Base-by-base conservation (phyloP, 2,888 invertebrate genomes). In the Zaprionus obscuricornis region DNA sequence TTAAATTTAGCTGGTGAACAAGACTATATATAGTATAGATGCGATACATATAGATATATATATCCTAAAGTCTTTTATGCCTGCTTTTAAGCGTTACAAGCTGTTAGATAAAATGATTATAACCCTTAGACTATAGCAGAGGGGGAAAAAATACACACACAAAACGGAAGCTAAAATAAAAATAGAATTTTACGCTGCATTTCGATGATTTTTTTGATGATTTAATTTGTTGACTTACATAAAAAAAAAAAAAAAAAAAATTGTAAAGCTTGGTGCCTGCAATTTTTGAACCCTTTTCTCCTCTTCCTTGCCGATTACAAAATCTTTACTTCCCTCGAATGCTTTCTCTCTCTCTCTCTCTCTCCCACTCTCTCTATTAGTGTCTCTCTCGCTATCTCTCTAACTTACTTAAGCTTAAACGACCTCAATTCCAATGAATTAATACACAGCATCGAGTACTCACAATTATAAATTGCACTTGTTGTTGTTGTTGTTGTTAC, bases 401-500 rank as follows among this genome's bases (percentile, higher is more conserved):
- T 13, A n/a, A 24, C n/a, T 13, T 6, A 16, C 16, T 31, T 43
- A 24, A 24, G 14, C 5, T 17, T 24, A 22, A 42, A 7, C 74
- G 73, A 77, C 78, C 78, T 60, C 56, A 74, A 68, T 77, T 51
- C 36, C 43, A 26, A 18, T 42, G 16, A 42, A 46, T 37, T 56
- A n/a, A n/a, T n/a, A n/a, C 39, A 20, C 24, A n/a, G 22, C 22
- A 11, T 20, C 29, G 5, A 52, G 50, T 50, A 27, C 45, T 56
- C 51, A 68, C 51, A 74, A 63, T 62, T 84, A 76, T 65, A 73
- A 86, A 86, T 58, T 84, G 68, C 81, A 71, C 34, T 64, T 22
- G 40, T 20, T 39, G 36, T 36, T 51, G 29, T n/a, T 42, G 10
- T 20, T 27, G 31, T 14, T 39, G 20, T 29, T 6, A 10, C 36